phyloP scores from a whole-genome alignment of 2,113 vertebrate genomes.

The Cacatua alba region DNA sequence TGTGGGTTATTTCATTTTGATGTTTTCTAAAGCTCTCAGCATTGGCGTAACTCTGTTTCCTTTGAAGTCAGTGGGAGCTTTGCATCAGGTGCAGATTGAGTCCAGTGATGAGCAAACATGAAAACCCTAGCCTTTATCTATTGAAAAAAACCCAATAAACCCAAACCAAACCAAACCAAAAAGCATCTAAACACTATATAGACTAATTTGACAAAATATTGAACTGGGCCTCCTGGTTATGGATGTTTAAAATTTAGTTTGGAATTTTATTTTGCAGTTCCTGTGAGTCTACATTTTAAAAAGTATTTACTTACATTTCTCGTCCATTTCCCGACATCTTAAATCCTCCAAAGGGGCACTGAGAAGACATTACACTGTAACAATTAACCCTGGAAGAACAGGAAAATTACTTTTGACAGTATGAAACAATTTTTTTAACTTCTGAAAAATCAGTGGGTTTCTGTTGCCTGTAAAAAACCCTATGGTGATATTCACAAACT shows the following conservation, averaged over 20 bases:
- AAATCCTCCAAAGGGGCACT: conserved; percentile 88
- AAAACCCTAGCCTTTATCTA: neutral
- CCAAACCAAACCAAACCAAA: neutral
- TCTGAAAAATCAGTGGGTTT: neutral
- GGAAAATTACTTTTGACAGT: neutral
- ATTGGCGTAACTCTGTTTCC: neutral
- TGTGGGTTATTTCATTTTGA: neutral
- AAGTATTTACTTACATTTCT: conserved; percentile 83
- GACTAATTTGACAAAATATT: neutral
- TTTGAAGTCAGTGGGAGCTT: neutral
- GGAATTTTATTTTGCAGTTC: neutral
- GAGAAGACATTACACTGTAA: conserved; percentile 80
- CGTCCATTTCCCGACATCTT: conserved; percentile 94
- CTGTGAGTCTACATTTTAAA: neutral
- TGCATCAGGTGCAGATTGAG: neutral
- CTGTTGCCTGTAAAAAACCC: neutral
- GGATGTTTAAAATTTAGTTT: neutral
- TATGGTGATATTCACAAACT: neutral
- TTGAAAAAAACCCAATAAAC: neutral
- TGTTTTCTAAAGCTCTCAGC: neutral
- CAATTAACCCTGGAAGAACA: conserved; percentile 84
- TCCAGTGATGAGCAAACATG: neutral
- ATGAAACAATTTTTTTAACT: neutral
- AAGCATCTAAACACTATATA: neutral
- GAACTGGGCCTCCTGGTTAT: neutral